Percentiles rank a stretch among this genome's conserved stretches.
Conservation (phyloP, 1,140 invertebrate species). For the Psilanteris sp. region DNA sequence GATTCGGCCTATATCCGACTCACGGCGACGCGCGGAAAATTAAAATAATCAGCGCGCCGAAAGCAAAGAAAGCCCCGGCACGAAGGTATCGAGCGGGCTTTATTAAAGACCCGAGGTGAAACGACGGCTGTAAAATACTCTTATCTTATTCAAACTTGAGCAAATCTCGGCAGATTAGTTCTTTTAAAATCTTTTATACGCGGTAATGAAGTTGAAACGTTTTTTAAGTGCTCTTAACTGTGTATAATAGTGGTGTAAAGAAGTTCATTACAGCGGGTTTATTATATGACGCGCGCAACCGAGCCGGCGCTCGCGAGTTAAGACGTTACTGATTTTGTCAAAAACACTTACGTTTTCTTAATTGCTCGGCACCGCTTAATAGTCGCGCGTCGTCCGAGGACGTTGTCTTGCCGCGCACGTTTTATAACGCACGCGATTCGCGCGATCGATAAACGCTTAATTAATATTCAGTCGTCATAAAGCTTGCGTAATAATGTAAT, state of each 20-base stretch:
- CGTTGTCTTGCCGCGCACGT: neutral
- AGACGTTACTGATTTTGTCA: conserved; percentile 36
- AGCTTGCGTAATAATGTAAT: conserved; percentile 18
- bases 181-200: conserved; percentile 59
- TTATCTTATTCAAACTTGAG: conserved; percentile 57
- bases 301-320: conserved; percentile 1
- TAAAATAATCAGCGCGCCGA: too few relatives aligned
- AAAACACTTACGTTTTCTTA: conserved; percentile 31
- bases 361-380: conserved; percentile 7
- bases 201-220: conserved; percentile 61
- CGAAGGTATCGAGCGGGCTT: conserved; percentile 28
- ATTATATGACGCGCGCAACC: conserved; percentile 19
- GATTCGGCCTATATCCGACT: too few relatives aligned
- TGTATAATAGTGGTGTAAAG: conserved; percentile 59
- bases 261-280: conserved; percentile 50
- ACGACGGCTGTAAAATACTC: conserved; percentile 47
- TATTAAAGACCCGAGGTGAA: conserved; percentile 39
- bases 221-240: conserved; percentile 52
- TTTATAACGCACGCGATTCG: conserved; percentile 2
- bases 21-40: too few relatives aligned
- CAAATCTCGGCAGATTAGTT: conserved; percentile 56
- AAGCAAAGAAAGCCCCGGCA: conserved; percentile 8
- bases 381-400: neutral
- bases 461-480: conserved; percentile 25
- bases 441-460: conserved; percentile 4